Evolutionary conservation across 2,113 vertebrate genomes (phyloP).

Genomic region (Corydoras maculifer): DNA sequence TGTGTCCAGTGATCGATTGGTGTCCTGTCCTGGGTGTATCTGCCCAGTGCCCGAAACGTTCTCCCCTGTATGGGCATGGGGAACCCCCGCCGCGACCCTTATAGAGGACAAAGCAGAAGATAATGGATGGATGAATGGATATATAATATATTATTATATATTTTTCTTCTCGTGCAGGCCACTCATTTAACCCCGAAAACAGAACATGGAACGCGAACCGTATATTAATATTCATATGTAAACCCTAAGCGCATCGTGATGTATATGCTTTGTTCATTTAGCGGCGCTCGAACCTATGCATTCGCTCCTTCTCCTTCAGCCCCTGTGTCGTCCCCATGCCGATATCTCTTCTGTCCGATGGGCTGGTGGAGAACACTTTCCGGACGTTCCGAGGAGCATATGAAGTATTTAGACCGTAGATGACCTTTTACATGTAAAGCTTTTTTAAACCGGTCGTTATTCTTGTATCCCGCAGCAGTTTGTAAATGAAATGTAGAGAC

Average conservation of each 20-base stretch:
- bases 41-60: too few species aligned
- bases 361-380: slow-evolving; percentile 73
- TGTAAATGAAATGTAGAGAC: slow-evolving; percentile 63
- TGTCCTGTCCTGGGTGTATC: too few species aligned
- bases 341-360: slow-evolving; percentile 86
- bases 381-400: slow-evolving; percentile 69
- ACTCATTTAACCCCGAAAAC: slow-evolving; percentile 53
- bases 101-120: too few species aligned
- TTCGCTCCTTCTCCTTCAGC: slow-evolving; percentile 72
- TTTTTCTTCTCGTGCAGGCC: slow-evolving; percentile 58
- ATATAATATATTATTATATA: too few species aligned
- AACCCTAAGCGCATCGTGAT: slow-evolving; percentile 46
- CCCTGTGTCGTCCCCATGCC: slow-evolving; percentile 73
- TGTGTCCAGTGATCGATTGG: too few species aligned
- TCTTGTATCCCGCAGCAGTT: slow-evolving; percentile 71
- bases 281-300: slow-evolving; percentile 85
- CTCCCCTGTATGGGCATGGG: too few species aligned
- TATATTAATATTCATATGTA: slow-evolving; percentile 40
- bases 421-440: slow-evolving; percentile 70
- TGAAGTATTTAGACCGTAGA: slow-evolving; percentile 80
- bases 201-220: background rate
- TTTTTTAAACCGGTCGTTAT: slow-evolving; percentile 70
- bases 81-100: too few species aligned
- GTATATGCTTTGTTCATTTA: slow-evolving; percentile 81
- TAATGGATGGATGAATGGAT: too few species aligned